A percentile compares a stretch with the other conserved stretches of the same genome.
These are phyloP conservation scores for Phymorhynchus buccinoides DNA, from an alignment of 1,140 invertebrate genomes.

Conservation along the genomic window DNA sequence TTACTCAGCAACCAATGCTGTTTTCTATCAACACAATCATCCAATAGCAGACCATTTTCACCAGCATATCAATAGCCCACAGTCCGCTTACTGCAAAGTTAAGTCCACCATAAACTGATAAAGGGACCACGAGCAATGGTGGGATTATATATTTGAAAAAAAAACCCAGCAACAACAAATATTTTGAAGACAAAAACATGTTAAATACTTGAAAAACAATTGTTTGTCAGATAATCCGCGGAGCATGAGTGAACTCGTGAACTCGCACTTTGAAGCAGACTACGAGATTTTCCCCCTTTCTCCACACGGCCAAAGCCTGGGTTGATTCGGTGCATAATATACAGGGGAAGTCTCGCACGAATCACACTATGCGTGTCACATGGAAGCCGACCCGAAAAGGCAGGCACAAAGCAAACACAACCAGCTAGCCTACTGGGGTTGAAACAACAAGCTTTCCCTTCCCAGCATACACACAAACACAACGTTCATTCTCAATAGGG, in stretches of 20 bases:
- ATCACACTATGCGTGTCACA: background rate
- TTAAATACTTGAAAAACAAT: too few species aligned
- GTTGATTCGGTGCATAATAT: background rate
- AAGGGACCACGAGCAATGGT: too few species aligned
- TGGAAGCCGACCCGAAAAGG: background rate
- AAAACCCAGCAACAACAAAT: background rate
- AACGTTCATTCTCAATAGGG: too few species aligned
- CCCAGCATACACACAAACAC: background rate
- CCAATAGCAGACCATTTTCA: background rate
- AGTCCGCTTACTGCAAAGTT: background rate
- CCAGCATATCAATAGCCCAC: background rate
- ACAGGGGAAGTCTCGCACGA: background rate
- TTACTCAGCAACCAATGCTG: background rate
- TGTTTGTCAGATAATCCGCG: too few species aligned
- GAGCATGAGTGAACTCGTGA: too few species aligned
- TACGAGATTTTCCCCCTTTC: too few species aligned
- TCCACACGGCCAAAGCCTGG: background rate
- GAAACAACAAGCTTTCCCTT: background rate
- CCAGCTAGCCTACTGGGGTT: background rate
- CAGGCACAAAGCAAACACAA: background rate
- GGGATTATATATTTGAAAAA: too few species aligned
- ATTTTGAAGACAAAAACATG: background rate
- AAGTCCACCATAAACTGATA: background rate
- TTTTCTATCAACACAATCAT: background rate
- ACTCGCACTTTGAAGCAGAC: too few species aligned